These are phyloP conservation scores for Listrodromus nycthemerus DNA, from an alignment of 2,888 invertebrate genomes.

Conservation along the genomic window DNA sequence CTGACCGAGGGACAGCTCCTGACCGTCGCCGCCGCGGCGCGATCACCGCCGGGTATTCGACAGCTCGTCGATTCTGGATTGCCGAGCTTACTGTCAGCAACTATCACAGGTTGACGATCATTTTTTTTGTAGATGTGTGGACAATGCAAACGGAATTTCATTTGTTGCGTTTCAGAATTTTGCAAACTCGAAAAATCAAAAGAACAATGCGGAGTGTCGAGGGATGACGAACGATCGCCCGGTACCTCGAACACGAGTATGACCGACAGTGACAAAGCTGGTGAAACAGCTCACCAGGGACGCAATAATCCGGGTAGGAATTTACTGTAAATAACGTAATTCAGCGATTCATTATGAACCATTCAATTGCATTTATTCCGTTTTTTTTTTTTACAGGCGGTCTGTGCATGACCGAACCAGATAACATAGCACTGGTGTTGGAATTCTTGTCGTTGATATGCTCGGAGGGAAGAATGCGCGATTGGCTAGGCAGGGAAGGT, in stretches of 20 bases:
- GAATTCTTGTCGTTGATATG: slow-evolving; percentile 93
- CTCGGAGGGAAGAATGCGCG: slow-evolving; percentile 92
- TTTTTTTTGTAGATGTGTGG: background rate
- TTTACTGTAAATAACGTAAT: background rate
- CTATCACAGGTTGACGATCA: slow-evolving; percentile 83
- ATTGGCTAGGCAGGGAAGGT: slow-evolving; percentile 94
- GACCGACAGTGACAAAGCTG: slow-evolving; percentile 85
- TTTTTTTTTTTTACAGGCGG: slow-evolving; percentile 71
- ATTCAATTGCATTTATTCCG: background rate
- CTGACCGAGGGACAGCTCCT: slow-evolving; percentile 89
- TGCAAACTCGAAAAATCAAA: slow-evolving; percentile 77
- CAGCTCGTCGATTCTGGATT: slow-evolving; percentile 92
- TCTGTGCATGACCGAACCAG: slow-evolving; percentile 86
- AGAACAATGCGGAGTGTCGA: slow-evolving; percentile 69
- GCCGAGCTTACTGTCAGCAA: slow-evolving; percentile 87
- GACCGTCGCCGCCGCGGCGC: slow-evolving; percentile 92
- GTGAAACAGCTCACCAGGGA: slow-evolving; percentile 72
- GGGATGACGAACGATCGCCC: slow-evolving; percentile 68
- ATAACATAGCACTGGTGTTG: slow-evolving; percentile 89
- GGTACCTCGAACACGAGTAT: slow-evolving; percentile 73
- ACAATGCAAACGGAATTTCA: background rate
- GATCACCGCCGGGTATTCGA: slow-evolving; percentile 91
- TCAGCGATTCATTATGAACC: background rate
- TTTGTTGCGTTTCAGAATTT: slow-evolving; percentile 74
- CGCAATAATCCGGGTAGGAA: slow-evolving; percentile 70